Percentiles rank a stretch among this genome's conserved stretches.
Evolutionary conservation across 2,888 invertebrate genomes (phyloP).

Genomic region (Meiosimyza decipiens): DNA sequence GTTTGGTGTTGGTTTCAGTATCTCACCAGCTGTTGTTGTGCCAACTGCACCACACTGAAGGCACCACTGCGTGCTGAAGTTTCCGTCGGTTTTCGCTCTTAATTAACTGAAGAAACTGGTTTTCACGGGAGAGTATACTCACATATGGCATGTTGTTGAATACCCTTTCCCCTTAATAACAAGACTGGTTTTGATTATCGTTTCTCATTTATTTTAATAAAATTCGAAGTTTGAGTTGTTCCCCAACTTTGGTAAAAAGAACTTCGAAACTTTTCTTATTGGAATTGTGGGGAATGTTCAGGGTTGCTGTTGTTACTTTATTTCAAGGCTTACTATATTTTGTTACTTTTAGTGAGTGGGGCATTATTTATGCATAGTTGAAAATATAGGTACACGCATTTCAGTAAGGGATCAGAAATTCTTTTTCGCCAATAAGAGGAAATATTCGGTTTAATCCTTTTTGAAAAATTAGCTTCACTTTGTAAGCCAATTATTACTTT

Average conservation of each 20-base stretch:
- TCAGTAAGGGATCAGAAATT: too few relatives aligned
- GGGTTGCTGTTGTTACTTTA: not conserved
- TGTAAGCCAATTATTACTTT: too few relatives aligned
- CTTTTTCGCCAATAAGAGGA: too few relatives aligned
- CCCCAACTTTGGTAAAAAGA: not conserved
- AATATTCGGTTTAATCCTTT: too few relatives aligned
- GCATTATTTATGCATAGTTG: too few relatives aligned
- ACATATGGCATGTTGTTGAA: too few relatives aligned
- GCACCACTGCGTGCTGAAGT: not conserved
- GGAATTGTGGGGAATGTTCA: constrained; percentile 1
- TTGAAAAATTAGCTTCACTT: too few relatives aligned
- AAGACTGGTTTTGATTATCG: constrained; percentile 26
- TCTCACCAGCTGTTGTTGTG: not conserved
- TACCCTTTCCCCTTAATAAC: too few relatives aligned
- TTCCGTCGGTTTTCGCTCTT: not conserved
- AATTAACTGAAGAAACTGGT: constrained; percentile 22
- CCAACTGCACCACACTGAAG: too few relatives aligned
- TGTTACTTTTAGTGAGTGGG: too few relatives aligned
- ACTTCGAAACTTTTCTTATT: constrained; percentile 15
- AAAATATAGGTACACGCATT: too few relatives aligned
- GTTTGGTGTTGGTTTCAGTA: not conserved
- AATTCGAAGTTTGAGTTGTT: not conserved
- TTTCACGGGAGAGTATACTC: not conserved
- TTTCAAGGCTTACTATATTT: not conserved
- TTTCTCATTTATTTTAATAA: not conserved